A percentile compares a stretch with the other conserved stretches of the same genome.
These are phyloP conservation scores for Choloepus hoffmanni DNA, from an alignment of 2,113 vertebrate genomes.

Conservation along the genomic window DNA sequence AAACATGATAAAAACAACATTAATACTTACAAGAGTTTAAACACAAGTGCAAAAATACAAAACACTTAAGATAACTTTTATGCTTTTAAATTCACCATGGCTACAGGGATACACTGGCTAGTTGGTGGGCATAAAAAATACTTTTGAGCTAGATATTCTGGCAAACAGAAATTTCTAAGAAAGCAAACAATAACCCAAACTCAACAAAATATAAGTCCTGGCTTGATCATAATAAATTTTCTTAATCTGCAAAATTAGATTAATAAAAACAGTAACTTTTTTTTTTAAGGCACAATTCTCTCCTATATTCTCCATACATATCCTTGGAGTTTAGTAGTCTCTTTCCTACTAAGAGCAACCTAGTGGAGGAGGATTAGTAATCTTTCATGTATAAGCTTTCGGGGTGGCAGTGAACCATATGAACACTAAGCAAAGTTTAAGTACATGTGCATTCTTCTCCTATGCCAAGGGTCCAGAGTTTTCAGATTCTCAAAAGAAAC, in stretches of 20 bases:
- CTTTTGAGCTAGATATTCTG: neutral
- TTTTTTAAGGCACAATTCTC: neutral
- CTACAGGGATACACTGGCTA: neutral
- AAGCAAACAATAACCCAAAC: neutral
- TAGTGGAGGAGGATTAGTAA: neutral
- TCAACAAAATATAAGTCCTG: neutral
- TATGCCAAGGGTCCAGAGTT: neutral
- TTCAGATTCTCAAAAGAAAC: neutral
- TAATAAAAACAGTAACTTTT: neutral
- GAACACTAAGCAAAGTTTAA: neutral
- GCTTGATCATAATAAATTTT: neutral
- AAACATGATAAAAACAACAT: conserved; percentile 19
- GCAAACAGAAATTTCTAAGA: neutral
- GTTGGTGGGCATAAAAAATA: neutral
- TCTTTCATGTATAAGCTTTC: neutral
- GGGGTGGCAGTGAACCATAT: neutral
- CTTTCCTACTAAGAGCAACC: neutral
- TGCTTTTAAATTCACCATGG: neutral
- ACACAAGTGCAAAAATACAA: conserved; percentile 6
- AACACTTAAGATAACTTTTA: neutral
- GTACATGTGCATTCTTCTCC: neutral
- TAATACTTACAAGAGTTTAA: neutral
- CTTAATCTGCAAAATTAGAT: neutral
- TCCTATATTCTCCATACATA: neutral
- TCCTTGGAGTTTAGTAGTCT: neutral